Base-by-base conservation (phyloP, 1,140 invertebrate genomes). In the Melipona quadrifasciata region DNA sequence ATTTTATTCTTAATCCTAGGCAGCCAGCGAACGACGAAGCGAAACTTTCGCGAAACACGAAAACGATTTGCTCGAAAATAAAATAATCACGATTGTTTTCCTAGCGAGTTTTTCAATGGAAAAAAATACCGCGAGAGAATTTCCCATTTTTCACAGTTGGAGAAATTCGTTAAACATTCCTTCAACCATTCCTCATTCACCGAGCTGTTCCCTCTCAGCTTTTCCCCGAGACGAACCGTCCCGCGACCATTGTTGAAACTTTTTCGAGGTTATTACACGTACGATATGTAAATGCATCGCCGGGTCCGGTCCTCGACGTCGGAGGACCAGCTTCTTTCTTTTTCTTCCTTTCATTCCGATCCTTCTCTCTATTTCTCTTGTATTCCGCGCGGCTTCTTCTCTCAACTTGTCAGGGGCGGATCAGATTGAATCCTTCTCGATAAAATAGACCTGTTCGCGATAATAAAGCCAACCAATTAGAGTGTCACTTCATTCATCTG, bases 251-350 rank as follows among this genome's bases (percentile, higher is more conserved):
- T 91, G 90, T 91, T 91, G 77, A 27, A 89, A 85, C 86, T 85
- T 91, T 91, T 89, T 91, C 86, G 89, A 85, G 84, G 90, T 91
- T 91, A 91, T 91, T 91, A 90, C 88, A 90, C 85, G 87, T 83
- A 74, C 84, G 83, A 90, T 91, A 91, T 91, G 91, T 91, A 91
- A 91, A 91, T 91, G 82, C 76, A 74, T 89, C 64, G 39, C 75
- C 70, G 85, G 90, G 89, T 86, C 88, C 89, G 90, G 90, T 91
- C 90, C 85, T 83, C 82, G 85, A 84, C 87, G 82, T 85, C 88
- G 82, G 73, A 87, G 89, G 89, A 84, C 80, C 89, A 86, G 89
- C 89, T 90, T 27, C 75, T 72, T 17, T 68, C 88, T 77, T 84
- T 84, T 83, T 86, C 85, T 78, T 83, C 85, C 87, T 75, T 51